Evolutionary conservation across 2,113 vertebrate genomes (phyloP).

Genomic region (Sphyrna mokarran): DNA sequence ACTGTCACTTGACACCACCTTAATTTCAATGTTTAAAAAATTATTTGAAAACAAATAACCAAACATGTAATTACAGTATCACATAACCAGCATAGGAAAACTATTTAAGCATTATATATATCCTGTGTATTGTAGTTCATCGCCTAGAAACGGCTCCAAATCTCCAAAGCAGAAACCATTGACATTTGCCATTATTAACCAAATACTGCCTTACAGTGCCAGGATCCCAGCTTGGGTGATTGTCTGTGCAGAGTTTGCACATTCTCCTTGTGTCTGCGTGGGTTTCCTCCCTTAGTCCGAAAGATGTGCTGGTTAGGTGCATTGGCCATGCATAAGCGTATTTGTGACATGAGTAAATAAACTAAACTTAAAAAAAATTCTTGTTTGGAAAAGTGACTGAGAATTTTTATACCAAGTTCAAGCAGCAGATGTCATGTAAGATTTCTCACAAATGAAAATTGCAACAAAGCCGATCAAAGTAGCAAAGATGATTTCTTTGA

Average conservation of each 20-base stretch:
- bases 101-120: not conserved
- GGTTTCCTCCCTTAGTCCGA: too few species aligned
- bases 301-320: too few species aligned
- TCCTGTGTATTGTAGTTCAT: not conserved
- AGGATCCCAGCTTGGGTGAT: too few species aligned
- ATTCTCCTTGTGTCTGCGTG: too few species aligned
- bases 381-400: not conserved
- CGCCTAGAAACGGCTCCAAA: slow-evolving; percentile 9
- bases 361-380: too few species aligned
- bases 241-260: too few species aligned
- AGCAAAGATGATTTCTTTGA: not conserved
- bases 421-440: not conserved
- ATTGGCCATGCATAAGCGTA: too few species aligned
- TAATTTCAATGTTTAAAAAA: not conserved
- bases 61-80: not conserved
- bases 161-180: not conserved
- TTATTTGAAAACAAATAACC: not conserved
- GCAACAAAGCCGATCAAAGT: not conserved
- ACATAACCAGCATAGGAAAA: not conserved
- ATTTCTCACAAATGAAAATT: not conserved
- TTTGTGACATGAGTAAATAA: too few species aligned
- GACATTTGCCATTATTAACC: not conserved
- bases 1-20: not conserved
- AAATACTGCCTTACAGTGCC: not conserved
- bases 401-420: not conserved